phyloP scores from a whole-genome alignment of 2,797 vertebrate genomes.

The Steatocranus sp. region DNA sequence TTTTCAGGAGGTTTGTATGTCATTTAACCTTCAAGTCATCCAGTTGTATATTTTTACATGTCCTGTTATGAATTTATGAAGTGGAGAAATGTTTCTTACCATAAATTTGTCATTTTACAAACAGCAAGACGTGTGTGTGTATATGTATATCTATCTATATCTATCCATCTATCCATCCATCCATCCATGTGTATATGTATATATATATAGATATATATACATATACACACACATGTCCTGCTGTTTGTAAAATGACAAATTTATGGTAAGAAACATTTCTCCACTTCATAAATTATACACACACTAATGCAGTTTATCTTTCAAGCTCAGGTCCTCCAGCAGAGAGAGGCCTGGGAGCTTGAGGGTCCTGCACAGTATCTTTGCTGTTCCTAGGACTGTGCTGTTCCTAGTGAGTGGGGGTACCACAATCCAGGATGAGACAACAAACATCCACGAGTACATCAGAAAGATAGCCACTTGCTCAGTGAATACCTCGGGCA shows the following conservation, averaged over 20 bases:
- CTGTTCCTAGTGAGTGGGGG: not conserved
- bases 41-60: not conserved
- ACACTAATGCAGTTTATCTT: not conserved
- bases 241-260: not conserved
- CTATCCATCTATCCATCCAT: not conserved
- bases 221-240: not conserved
- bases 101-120: not conserved
- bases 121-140: not conserved
- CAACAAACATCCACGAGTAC: not conserved
- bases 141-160: not conserved
- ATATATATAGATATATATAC: not conserved
- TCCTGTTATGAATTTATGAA: not conserved
- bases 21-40: not conserved
- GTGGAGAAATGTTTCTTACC: not conserved
- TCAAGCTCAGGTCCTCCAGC: not conserved
- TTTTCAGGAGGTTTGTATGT: not conserved
- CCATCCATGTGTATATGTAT: not conserved
- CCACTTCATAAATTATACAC: not conserved
- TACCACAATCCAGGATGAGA: not conserved
- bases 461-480: fast-evolving
- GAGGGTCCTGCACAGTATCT: not conserved
- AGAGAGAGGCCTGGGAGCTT: not conserved
- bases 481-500: not conserved
- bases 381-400: not conserved
- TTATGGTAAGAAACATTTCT: not conserved